Evolutionary conservation across 2,888 invertebrate species (phyloP).

Genomic region (Tromatobia lineatoria): DNA sequence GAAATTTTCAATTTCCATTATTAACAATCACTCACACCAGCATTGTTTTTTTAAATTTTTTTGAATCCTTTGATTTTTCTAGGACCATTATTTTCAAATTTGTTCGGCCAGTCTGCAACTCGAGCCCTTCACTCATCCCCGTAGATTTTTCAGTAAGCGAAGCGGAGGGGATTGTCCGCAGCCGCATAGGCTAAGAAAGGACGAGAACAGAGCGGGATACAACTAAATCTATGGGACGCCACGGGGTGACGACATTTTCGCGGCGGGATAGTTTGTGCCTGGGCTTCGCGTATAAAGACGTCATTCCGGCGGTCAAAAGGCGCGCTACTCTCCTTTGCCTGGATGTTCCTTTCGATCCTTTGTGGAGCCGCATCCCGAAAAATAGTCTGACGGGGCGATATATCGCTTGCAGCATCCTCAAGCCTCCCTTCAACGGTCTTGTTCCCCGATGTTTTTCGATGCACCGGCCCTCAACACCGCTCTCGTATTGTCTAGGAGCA

Average conservation of each 20-base stretch:
- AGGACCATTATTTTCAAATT: conserved; percentile 2
- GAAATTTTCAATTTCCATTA: background rate
- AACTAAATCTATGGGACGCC: conserved; percentile 81
- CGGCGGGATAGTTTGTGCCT: conserved; percentile 78
- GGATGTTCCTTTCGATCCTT: conserved; percentile 45
- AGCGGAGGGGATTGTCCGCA: conserved; percentile 58
- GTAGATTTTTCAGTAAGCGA: conserved; percentile 39
- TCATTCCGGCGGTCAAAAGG: conserved; percentile 77
- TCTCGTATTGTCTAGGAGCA: conserved; percentile 19
- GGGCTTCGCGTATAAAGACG: conserved; percentile 80
- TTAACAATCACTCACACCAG: background rate
- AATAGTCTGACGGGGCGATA: conserved; percentile 32
- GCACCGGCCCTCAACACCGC: conserved; percentile 25
- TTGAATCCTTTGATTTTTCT: background rate
- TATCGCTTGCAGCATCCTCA: conserved; percentile 11
- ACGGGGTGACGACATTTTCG: conserved; percentile 83
- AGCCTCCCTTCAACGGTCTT: conserved; percentile 9
- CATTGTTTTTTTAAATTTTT: background rate
- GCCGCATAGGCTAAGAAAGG: conserved; percentile 45
- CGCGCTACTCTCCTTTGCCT: conserved; percentile 69
- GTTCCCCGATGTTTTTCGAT: conserved; percentile 30
- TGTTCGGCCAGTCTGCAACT: conserved; percentile 27
- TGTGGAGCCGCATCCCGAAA: conserved; percentile 21
- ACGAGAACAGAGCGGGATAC: conserved; percentile 64
- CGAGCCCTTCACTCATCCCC: conserved; percentile 41